These are phyloP conservation scores for Hippocampus comes DNA, from an alignment of 2,113 vertebrate genomes.

Conservation along the genomic window DNA sequence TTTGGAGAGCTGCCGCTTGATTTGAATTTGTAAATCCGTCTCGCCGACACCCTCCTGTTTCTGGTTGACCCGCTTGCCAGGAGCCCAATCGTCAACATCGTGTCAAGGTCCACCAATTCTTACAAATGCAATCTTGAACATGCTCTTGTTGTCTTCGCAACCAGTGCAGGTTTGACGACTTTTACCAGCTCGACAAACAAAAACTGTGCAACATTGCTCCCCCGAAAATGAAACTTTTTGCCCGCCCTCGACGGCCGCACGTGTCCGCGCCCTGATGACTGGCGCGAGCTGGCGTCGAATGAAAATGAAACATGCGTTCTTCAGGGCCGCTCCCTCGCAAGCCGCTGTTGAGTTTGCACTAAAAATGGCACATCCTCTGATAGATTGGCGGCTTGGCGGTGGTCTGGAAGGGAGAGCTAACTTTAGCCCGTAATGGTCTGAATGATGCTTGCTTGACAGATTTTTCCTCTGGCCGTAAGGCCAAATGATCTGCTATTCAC, in stretches of 20 bases:
- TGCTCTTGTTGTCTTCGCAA: not conserved
- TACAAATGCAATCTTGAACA: not conserved
- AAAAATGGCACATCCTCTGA: slow-evolving; percentile 61
- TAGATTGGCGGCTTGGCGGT: slow-evolving; percentile 55
- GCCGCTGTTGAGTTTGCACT: slow-evolving; percentile 49
- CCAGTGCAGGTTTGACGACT: no score
- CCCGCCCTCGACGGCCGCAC: no score
- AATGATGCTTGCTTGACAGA: slow-evolving; percentile 73
- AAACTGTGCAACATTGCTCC: not conserved
- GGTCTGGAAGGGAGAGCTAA: slow-evolving; percentile 59
- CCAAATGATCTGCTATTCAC: slow-evolving; percentile 72
- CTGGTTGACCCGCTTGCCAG: slow-evolving; percentile 43
- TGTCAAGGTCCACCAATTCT: not conserved
- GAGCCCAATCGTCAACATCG: slow-evolving; percentile 40
- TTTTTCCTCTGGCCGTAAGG: slow-evolving; percentile 65
- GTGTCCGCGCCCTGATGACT: slow-evolving; percentile 35
- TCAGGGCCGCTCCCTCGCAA: slow-evolving; percentile 53
- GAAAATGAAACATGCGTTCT: slow-evolving; percentile 78
- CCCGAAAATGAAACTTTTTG: slow-evolving; percentile 39
- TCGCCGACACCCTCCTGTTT: slow-evolving; percentile 50
- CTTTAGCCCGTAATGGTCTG: slow-evolving; percentile 77
- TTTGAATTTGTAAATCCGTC: slow-evolving; percentile 54
- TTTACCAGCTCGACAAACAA: not conserved
- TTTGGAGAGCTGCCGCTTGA: slow-evolving; percentile 58
- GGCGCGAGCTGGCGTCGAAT: slow-evolving; percentile 57